Evolutionary conservation across 2,888 invertebrate genomes (phyloP).

Genomic region (Pristionchus mayeri): DNA sequence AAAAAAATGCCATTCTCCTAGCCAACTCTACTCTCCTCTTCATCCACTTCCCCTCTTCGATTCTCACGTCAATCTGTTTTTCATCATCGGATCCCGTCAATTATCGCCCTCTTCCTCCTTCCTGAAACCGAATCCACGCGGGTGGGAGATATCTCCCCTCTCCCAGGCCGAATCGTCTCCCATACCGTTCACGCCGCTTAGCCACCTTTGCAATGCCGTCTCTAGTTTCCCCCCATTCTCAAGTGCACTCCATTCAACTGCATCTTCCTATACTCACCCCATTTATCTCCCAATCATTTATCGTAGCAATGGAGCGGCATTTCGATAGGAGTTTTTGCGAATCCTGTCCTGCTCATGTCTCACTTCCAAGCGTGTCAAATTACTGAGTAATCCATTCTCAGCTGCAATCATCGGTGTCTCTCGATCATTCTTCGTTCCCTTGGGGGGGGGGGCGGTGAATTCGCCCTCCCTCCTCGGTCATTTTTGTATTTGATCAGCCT

Average conservation of each 20-base stretch:
- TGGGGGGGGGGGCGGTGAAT: neutral
- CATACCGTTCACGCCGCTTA: constrained; percentile 14
- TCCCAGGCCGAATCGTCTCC: neutral
- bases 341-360: too few species aligned
- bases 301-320: too few species aligned
- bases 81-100: constrained; percentile 1
- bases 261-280: too few species aligned
- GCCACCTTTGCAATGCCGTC: too few species aligned
- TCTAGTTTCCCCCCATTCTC: too few species aligned
- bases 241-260: too few species aligned
- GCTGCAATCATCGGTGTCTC: too few species aligned
- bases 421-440: neutral
- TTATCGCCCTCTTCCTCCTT: constrained; percentile 37
- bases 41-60: neutral
- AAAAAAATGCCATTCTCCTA: too few species aligned
- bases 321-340: too few species aligned
- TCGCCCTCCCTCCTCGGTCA: constrained; percentile 6
- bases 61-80: constrained; percentile 19
- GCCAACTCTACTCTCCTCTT: neutral
- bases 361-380: too few species aligned
- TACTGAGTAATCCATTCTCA: too few species aligned
- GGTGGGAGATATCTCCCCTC: constrained; percentile 4
- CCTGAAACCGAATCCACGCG: constrained; percentile 36
- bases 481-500: constrained; percentile 30
- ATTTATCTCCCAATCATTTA: too few species aligned